Evolutionary conservation across 1,140 invertebrate species (phyloP), one percentile per base, ranked within the genome.

Genomic region (Asbolus verrucosus): DNA sequence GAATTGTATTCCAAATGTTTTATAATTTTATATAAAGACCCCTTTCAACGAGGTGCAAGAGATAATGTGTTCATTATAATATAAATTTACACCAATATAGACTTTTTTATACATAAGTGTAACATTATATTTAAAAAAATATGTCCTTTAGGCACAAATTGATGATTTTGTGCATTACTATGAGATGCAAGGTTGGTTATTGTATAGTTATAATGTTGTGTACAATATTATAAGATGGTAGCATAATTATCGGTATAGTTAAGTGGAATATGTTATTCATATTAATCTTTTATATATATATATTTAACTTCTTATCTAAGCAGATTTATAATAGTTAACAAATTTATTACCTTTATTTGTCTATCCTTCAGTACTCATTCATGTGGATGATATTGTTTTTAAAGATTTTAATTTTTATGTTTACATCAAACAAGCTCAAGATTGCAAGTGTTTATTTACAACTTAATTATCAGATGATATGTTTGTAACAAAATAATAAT

Each of bases 101-200:
- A 31, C 50, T 61, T 61, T 68, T 61, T 54, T 68, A 68, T 68
- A 43, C 19, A 68, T 24, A 27, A 54, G 15, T 38, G 33, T 68
- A 61, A 41, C 13, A 21, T 54, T 65, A 43, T 46, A 65, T 50
- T 63, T 18, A 43, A 65, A 46, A 13, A 19, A 27, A 8, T 27
- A 39, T 39, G 36, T 38, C 21, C 8, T 63, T 63, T 63, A 63
- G 61, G 33, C 61, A 21, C 33, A 38, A 65, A 46, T 30, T 65
- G 46, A 6, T 30, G 46, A 59, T 19, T 68, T 43, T 31, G 33
- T 60, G 19, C 33, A 27, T 41, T 54, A 27, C 46, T 27, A 60
- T 59, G 67, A 68, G 54, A 61, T 68, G 67, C 67, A 68, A 68
- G 54, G 67, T 68, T 61, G 36, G 60, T 69, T 69, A 62, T 65